phyloP scores from a whole-genome alignment of 2,888 invertebrate species.

The Caenorhabditis sulstoni region DNA sequence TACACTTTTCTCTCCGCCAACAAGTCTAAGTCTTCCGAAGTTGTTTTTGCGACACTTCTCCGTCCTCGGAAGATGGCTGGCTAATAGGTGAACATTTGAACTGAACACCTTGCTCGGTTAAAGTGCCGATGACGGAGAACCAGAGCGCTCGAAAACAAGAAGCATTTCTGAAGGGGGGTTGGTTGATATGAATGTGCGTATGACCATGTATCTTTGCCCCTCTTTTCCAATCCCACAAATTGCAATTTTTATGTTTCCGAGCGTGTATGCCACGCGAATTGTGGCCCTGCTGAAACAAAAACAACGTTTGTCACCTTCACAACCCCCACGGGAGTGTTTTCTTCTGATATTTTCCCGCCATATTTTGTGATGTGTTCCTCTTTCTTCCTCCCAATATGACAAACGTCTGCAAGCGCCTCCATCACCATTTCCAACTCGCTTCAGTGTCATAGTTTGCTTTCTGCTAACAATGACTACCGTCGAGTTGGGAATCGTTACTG shows the following conservation, averaged over 20 bases:
- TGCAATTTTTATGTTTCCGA: slow-evolving; percentile 34
- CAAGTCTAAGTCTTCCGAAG: background rate
- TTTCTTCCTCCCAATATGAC: slow-evolving; percentile 2
- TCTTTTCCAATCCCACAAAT: slow-evolving; percentile 37
- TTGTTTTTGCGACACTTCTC: too few relatives aligned
- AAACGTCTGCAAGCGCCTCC: background rate
- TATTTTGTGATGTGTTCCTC: slow-evolving; percentile 13
- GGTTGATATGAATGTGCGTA: background rate
- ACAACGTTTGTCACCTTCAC: slow-evolving; percentile 40
- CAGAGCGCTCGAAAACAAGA: background rate
- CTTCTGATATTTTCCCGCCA: slow-evolving; percentile 5
- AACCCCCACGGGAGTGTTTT: background rate
- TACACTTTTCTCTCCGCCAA: slow-evolving; percentile 15
- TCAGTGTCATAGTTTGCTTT: slow-evolving; percentile 28
- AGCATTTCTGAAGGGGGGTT: background rate
- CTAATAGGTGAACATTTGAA: slow-evolving; percentile 20
- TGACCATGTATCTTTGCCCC: background rate
- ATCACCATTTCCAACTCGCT: slow-evolving; percentile 35
- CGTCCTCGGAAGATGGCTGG: background rate
- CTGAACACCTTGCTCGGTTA: background rate
- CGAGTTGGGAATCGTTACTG: slow-evolving; percentile 21
- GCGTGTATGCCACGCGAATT: background rate
- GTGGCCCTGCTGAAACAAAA: slow-evolving; percentile 21
- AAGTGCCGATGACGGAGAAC: background rate
- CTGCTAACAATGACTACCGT: slow-evolving; percentile 25